Base-by-base conservation (phyloP, 1,140 invertebrate genomes). In the Trichonephila clavata region DNA sequence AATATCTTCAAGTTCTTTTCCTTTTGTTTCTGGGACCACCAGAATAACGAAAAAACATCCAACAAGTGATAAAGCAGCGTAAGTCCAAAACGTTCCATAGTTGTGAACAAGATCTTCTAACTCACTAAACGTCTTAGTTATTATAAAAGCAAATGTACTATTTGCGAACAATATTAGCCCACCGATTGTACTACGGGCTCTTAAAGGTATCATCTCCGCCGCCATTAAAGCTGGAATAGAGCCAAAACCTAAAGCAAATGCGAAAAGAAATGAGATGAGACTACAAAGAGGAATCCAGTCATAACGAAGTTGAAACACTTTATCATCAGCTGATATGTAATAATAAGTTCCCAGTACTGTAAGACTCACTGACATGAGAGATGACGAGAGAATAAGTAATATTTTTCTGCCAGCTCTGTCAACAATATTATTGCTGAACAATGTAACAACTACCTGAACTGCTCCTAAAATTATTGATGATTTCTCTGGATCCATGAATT, bases 391-490 rank as follows among this genome's bases (percentile, higher is more conserved):
- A 95, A 98, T 98, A 0, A 99, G 96, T 1, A 99, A 95, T 8
- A 98, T 97, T 96, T 98, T 98, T 77, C 98, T 97, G 13, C 98
- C 98, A 0, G 98, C 96, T 84, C 97, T 97, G 95, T 99, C 98
- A 84, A 99, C 98, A 18, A 99, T 95, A 2, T 97, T 95, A 0
- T 98, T 98, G 18, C 98, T 98, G 2, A 98, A 96, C 95, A 99
- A 97, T 4, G 98, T 99, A 14, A 98, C 98, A 27, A 97, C 95
- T 95, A 99, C 98, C 95, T 99, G 99, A 1, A 99, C 98, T 13
- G 97, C 95, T 20, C 98, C 98, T 50, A 99, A 97, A 94, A 99
- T 97, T 59, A 98, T 98, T 1, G 98, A 97, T 0, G 97, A 97
- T 50, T 97, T 95, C 43, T 96, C 95, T 0, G 97, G 92, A 16